phyloP scores from a whole-genome alignment of 2,797 vertebrate species.

The Dicrostonyx torquatus region DNA sequence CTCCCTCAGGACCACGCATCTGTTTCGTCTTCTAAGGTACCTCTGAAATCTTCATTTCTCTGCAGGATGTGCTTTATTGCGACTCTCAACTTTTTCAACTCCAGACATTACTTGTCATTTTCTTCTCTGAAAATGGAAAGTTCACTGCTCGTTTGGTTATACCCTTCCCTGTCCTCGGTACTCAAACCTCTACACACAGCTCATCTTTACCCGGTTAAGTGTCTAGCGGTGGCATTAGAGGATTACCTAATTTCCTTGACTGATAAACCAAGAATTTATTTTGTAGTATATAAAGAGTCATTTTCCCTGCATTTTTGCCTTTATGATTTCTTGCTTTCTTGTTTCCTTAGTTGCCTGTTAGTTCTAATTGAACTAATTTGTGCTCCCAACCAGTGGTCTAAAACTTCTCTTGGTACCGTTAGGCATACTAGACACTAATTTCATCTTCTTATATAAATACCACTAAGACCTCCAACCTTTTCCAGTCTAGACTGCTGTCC shows the following conservation, averaged over 20 bases:
- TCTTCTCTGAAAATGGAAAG: background rate
- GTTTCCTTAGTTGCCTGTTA: background rate
- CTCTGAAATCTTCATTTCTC: background rate
- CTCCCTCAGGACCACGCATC: background rate
- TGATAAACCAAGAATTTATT: constrained; percentile 31
- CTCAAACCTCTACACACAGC: background rate
- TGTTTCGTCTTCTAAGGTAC: background rate
- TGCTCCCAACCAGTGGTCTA: background rate
- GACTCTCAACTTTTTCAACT: background rate
- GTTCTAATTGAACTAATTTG: background rate
- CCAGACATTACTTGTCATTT: background rate
- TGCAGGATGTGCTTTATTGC: background rate
- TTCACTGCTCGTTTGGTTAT: background rate
- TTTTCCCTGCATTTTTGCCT: background rate
- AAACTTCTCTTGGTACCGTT: background rate
- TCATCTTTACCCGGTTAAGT: background rate
- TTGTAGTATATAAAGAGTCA: background rate
- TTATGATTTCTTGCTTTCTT: background rate
- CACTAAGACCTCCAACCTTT: background rate
- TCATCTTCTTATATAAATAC: background rate
- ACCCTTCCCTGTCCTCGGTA: background rate
- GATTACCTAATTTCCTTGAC: background rate
- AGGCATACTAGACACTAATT: background rate
- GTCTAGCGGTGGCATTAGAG: background rate
- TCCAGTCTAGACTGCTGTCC: background rate